Evolutionary conservation across 2,888 invertebrate species (phyloP).

Genomic region (Asteroscopus sphinx): DNA sequence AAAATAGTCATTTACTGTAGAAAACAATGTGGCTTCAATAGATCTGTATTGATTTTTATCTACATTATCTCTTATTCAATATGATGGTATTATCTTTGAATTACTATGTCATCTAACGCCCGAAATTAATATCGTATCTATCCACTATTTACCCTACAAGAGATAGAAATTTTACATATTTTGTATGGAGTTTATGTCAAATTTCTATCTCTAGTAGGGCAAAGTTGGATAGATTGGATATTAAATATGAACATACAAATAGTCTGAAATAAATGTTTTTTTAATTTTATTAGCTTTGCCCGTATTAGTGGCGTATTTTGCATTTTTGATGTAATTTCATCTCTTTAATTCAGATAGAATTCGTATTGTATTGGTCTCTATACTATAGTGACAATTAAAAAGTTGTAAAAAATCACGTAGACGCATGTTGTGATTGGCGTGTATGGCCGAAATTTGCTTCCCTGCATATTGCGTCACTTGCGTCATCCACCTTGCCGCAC

Average conservation of each 20-base stretch:
- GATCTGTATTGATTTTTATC: slow-evolving; percentile 18
- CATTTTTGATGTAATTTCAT: background rate
- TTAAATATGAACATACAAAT: too few species aligned
- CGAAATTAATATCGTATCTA: too few species aligned
- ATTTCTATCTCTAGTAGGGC: too few species aligned
- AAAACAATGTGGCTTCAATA: slow-evolving; percentile 17
- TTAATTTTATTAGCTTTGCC: too few species aligned
- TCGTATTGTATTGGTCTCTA: background rate
- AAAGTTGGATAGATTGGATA: too few species aligned
- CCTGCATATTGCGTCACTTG: slow-evolving; percentile 45
- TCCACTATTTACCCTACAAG: too few species aligned
- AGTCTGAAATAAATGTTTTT: too few species aligned
- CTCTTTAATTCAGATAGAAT: background rate
- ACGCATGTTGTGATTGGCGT: slow-evolving; percentile 34
- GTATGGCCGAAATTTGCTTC: slow-evolving; percentile 40
- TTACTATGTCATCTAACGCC: slow-evolving; percentile 6
- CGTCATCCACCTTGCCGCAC: slow-evolving; percentile 21
- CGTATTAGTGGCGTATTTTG: background rate
- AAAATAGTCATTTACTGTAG: slow-evolving; percentile 20
- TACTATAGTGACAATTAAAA: slow-evolving; percentile 19
- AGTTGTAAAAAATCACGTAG: slow-evolving; percentile 33
- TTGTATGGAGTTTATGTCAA: too few species aligned
- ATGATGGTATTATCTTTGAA: slow-evolving; percentile 2
- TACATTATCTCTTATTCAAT: slow-evolving; percentile 8
- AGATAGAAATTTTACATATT: too few species aligned